Conservation (phyloP, 1,140 invertebrate genomes). For the Drosophila lini region DNA sequence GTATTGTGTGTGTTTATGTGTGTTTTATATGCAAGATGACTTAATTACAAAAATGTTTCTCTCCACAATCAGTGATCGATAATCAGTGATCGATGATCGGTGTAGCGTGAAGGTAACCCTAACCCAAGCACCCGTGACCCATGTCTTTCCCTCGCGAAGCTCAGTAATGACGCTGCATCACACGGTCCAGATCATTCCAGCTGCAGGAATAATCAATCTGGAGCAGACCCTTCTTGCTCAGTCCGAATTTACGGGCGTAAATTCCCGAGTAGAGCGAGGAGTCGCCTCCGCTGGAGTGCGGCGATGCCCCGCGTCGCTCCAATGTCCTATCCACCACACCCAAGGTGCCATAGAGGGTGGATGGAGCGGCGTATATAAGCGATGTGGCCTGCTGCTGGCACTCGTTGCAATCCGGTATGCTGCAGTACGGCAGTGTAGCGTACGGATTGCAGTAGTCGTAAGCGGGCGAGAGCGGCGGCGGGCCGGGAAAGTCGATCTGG, state of each 20-base stretch:
- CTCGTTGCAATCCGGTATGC: constrained; percentile 76
- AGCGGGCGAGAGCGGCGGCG: constrained; percentile 79
- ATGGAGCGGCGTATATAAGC: constrained; percentile 69
- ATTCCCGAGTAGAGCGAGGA: constrained; percentile 81
- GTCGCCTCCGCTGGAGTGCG: constrained; percentile 56
- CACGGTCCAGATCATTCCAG: constrained; percentile 87
- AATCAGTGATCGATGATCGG: neutral
- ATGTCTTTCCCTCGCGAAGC: neutral
- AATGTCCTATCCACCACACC: constrained; percentile 13
- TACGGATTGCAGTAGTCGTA: constrained; percentile 81
- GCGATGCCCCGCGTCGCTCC: constrained; percentile 18
- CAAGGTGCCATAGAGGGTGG: constrained; percentile 67
- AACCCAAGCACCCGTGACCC: constrained; percentile 59
- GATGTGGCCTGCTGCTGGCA: constrained; percentile 71
- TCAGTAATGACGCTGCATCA: constrained; percentile 84
- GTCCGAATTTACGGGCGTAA: constrained; percentile 85
- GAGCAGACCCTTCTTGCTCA: constrained; percentile 88
- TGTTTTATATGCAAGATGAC: constrained; percentile 37
- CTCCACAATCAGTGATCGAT: constrained; percentile 14
- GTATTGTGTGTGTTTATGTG: constrained; percentile 20
- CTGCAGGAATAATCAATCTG: constrained; percentile 89
- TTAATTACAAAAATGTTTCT: constrained; percentile 44
- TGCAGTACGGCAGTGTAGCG: constrained; percentile 75
- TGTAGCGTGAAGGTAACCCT: constrained; percentile 51
- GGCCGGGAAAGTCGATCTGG: constrained; percentile 77